phyloP scores from a whole-genome alignment of 2,113 vertebrate genomes.

The Siphamia tubifer region DNA sequence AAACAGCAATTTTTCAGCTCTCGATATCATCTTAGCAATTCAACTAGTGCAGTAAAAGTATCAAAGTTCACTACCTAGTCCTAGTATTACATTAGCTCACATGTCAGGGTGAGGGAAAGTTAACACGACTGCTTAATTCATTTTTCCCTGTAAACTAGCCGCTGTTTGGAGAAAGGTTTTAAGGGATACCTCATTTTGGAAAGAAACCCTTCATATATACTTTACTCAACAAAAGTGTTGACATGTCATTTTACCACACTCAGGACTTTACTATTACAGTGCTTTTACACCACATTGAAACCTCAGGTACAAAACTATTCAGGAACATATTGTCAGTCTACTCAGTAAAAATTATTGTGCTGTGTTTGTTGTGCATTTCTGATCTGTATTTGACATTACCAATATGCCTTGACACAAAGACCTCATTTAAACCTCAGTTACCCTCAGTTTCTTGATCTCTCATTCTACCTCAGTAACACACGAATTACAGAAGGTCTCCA shows the following conservation, averaged over 20 bases:
- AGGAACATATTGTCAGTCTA: conserved; percentile 69
- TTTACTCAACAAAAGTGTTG: conserved; percentile 49
- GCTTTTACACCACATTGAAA: conserved; percentile 68
- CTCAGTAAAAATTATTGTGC: conserved; percentile 71
- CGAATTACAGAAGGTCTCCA: conserved; percentile 33
- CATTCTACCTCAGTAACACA: conserved; percentile 75
- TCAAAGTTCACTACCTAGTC: no score
- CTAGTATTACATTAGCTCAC: not conserved
- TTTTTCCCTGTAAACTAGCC: conserved; percentile 10
- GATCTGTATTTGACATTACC: conserved; percentile 74
- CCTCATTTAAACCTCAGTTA: conserved; percentile 74
- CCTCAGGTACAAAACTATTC: conserved; percentile 78
- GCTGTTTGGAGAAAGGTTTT: conserved; percentile 6
- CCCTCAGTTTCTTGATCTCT: conserved; percentile 63
- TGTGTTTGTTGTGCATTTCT: conserved; percentile 72
- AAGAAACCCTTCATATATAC: conserved; percentile 42
- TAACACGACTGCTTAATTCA: not conserved
- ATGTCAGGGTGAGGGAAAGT: not conserved
- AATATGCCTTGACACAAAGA: conserved; percentile 73
- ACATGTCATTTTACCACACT: conserved; percentile 63
- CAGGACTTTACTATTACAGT: conserved; percentile 70
- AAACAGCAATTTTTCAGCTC: no score
- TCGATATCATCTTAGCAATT: no score
- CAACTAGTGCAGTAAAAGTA: no score
- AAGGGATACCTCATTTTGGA: conserved; percentile 50